Evolutionary conservation across 2,113 vertebrate genomes (phyloP).

Genomic region (Zonotrichia leucophrys): DNA sequence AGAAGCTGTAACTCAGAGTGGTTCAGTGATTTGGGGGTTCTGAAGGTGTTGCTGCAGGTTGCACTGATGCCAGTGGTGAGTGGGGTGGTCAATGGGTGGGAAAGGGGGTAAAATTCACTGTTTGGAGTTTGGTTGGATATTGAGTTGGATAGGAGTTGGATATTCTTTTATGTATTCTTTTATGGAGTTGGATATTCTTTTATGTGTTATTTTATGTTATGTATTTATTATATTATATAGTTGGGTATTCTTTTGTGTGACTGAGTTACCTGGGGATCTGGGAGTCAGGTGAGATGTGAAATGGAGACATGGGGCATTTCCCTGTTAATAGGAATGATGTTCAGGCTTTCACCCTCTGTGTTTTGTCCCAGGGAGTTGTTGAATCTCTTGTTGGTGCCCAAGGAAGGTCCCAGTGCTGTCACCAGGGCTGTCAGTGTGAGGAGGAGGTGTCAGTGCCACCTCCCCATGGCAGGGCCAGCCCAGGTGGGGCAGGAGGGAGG

Average conservation of each 20-base stretch:
- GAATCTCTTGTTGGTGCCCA: neutral
- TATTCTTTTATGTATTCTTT: no score
- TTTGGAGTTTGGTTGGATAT: neutral
- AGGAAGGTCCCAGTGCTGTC: neutral
- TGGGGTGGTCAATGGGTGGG: neutral
- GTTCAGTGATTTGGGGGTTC: neutral
- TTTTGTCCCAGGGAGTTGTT: neutral
- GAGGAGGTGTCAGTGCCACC: neutral
- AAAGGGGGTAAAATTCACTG: neutral
- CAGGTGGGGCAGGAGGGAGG: neutral
- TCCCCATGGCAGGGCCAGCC: neutral
- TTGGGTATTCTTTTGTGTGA: neutral
- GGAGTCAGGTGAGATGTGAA: neutral
- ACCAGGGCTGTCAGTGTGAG: neutral
- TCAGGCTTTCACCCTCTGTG: neutral
- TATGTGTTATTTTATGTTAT: accelerated
- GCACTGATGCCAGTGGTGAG: neutral
- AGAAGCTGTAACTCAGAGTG: neutral
- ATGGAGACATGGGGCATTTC: neutral
- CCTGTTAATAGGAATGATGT: neutral
- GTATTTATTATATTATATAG: accelerated
- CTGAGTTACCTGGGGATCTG: neutral
- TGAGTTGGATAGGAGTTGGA: neutral
- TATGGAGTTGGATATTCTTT: neutral
- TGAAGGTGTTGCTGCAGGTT: neutral